Conservation (phyloP, 1,140 invertebrate species). For the Rhagoletis zephyria region DNA sequence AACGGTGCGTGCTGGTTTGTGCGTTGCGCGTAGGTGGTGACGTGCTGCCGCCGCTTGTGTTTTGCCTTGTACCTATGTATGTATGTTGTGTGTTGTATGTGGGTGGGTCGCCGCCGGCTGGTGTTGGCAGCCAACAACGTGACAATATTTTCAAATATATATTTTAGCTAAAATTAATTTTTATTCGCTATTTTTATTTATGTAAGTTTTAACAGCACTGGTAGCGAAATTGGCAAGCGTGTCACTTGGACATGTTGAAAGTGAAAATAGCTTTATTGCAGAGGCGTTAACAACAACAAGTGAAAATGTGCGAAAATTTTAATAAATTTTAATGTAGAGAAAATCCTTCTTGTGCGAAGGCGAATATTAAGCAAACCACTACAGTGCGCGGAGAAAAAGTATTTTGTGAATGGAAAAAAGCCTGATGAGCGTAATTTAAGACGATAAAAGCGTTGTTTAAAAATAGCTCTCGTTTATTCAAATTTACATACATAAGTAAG, state of each 20-base stretch:
- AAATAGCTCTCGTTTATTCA: too few species aligned
- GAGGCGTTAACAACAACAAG: constrained; percentile 28
- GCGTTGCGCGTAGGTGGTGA: constrained; percentile 22
- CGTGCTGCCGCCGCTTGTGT: not conserved
- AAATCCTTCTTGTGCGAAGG: not conserved
- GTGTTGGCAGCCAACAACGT: constrained; percentile 25
- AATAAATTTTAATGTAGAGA: constrained; percentile 18
- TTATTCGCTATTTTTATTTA: not conserved
- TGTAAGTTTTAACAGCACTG: not conserved
- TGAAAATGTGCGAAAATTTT: constrained; percentile 35
- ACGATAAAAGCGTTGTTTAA: not conserved
- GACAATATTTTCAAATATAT: constrained; percentile 6
- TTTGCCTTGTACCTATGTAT: not conserved
- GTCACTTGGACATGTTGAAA: constrained; percentile 41
- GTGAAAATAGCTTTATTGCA: constrained; percentile 12
- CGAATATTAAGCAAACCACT: not conserved
- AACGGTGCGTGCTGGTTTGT: constrained; percentile 18
- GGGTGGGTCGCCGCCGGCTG: not conserved
- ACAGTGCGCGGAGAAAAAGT: not conserved
- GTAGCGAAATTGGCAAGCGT: constrained; percentile 18
- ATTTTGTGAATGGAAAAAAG: not conserved
- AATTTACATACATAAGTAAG: too few species aligned
- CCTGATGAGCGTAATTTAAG: not conserved
- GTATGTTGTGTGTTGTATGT: not conserved
- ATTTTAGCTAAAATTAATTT: not conserved